These are phyloP conservation scores for Conus canariensis DNA, from an alignment of 2,888 invertebrate species.

Conservation along the genomic window DNA sequence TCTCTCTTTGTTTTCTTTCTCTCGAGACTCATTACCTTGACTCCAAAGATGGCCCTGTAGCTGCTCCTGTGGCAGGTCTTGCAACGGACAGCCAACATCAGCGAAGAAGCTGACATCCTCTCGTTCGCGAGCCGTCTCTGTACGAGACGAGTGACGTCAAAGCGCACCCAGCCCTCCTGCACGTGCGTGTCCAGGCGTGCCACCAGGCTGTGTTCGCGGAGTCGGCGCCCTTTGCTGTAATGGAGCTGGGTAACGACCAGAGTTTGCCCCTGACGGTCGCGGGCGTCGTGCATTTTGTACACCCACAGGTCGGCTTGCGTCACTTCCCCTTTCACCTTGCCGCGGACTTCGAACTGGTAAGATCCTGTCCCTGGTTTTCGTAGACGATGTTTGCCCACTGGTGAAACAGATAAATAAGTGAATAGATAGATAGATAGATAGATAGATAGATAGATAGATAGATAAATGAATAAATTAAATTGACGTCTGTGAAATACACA, in stretches of 20 bases:
- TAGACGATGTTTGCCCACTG: conserved; percentile 56
- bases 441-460: too few relatives aligned
- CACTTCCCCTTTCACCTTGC: conserved; percentile 58
- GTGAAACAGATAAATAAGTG: neutral
- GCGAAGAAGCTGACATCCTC: conserved; percentile 56
- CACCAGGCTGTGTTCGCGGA: conserved; percentile 58
- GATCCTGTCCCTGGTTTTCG: conserved; percentile 61
- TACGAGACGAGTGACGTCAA: conserved; percentile 61
- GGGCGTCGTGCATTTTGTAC: conserved; percentile 64
- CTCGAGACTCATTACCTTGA: conserved; percentile 49
- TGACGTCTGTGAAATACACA: too few relatives aligned
- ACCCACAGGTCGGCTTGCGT: conserved; percentile 65
- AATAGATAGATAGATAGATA: neutral
- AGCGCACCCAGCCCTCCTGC: conserved; percentile 67
- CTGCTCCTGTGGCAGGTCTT: conserved; percentile 62
- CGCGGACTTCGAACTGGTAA: conserved; percentile 60
- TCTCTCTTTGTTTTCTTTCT: too few relatives aligned
- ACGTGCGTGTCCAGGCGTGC: conserved; percentile 61
- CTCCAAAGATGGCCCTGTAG: conserved; percentile 61
- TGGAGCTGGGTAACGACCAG: conserved; percentile 63
- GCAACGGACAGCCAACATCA: conserved; percentile 63
- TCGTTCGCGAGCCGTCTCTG: conserved; percentile 56
- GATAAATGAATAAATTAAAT: too few relatives aligned
- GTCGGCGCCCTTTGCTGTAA: conserved; percentile 42
- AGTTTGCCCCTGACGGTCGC: conserved; percentile 61